Percentiles rank a stretch among this genome's conserved stretches.
phyloP scores from a whole-genome alignment of 2,797 vertebrate genomes.

The Acropternis orthonyx region DNA sequence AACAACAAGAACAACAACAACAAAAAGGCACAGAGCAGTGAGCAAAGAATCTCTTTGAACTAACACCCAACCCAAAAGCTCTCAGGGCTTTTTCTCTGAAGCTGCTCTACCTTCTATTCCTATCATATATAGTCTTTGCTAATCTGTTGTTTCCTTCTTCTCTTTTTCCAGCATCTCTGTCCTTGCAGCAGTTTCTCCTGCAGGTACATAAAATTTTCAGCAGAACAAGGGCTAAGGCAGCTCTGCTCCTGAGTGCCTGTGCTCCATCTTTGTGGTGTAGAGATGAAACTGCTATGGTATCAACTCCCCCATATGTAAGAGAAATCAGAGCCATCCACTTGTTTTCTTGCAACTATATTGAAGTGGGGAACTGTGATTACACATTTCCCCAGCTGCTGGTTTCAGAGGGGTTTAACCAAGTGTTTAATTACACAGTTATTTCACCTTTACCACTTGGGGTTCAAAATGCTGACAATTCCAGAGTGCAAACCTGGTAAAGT shows the following conservation, averaged over 20 bases:
- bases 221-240: background rate
- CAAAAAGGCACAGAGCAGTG: background rate
- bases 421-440: background rate
- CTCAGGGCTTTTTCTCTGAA: background rate
- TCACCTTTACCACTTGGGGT: background rate
- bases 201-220: background rate
- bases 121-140: background rate
- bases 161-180: background rate
- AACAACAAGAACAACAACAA: background rate
- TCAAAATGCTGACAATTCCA: background rate
- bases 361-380: background rate
- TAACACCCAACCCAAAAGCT: background rate
- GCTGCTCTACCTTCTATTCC: background rate
- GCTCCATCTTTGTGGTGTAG: background rate
- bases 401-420: background rate
- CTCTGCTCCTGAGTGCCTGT: background rate
- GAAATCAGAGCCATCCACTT: background rate
- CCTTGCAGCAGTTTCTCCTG: background rate
- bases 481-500: background rate
- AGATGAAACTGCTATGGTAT: background rate
- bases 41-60: slow-evolving; percentile 8
- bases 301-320: background rate
- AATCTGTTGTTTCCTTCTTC: background rate
- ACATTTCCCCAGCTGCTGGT: background rate
- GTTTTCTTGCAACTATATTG: background rate